phyloP scores from a whole-genome alignment of 2,113 vertebrate species.

The Lynx canadensis region DNA sequence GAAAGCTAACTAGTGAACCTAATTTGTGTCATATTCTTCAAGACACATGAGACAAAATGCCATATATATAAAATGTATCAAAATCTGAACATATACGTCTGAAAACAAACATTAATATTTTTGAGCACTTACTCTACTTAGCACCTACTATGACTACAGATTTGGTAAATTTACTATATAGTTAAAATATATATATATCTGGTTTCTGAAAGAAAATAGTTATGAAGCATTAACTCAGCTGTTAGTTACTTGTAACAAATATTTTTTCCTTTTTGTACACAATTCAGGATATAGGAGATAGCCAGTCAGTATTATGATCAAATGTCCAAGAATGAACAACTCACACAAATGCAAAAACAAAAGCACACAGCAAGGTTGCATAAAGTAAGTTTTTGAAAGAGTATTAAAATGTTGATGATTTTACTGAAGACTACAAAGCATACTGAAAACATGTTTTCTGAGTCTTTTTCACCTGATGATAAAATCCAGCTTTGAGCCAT shows the following conservation, averaged over 20 bases:
- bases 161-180: background rate
- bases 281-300: background rate
- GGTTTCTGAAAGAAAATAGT: slow-evolving; percentile 6
- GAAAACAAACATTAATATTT: slow-evolving; percentile 23
- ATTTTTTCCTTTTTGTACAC: background rate
- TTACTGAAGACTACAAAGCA: background rate
- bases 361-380: background rate
- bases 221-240: background rate
- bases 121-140: background rate
- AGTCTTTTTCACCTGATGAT: slow-evolving; percentile 94
- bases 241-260: background rate
- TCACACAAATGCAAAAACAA: background rate
- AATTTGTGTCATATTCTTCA: slow-evolving; percentile 6
- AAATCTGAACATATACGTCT: background rate
- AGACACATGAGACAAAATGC: background rate
- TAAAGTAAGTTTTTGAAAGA: slow-evolving; percentile 13
- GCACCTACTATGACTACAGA: background rate
- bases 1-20: background rate
- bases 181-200: background rate
- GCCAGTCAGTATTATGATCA: background rate
- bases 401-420: background rate
- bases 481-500: slow-evolving; percentile 99
- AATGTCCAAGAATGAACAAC: background rate
- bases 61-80: background rate
- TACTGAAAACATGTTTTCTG: background rate